phyloP scores from a whole-genome alignment of 2,797 vertebrate species.

The Anguilla anguilla region DNA sequence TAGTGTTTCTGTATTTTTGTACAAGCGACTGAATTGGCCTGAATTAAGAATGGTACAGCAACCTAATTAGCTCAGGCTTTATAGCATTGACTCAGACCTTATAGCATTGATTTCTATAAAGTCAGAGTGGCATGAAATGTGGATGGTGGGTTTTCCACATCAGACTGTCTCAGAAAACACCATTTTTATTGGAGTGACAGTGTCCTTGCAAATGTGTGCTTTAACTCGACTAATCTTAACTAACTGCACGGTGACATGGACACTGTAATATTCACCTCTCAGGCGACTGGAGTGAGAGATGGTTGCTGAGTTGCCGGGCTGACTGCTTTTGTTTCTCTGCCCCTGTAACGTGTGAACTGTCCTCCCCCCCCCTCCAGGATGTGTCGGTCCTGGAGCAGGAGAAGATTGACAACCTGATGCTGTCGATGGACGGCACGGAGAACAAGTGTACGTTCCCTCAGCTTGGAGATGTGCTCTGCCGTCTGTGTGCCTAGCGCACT shows the following conservation, averaged over 20 bases:
- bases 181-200: background rate
- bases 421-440: slow-evolving; percentile 91
- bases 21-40: background rate
- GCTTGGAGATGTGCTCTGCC: background rate
- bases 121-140: background rate
- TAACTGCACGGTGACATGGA: slow-evolving; percentile 6
- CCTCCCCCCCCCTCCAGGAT: slow-evolving; percentile 63
- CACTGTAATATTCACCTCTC: background rate
- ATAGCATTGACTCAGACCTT: background rate
- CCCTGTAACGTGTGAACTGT: background rate
- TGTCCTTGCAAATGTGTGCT: background rate
- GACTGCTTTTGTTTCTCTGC: background rate
- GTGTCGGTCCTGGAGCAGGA: slow-evolving; percentile 89
- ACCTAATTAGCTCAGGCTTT: background rate
- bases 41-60: background rate
- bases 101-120: background rate
- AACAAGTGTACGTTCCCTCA: slow-evolving; percentile 86
- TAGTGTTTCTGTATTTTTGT: background rate
- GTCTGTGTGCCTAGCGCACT: background rate
- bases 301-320: background rate
- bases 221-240: background rate
- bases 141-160: background rate
- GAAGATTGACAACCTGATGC: slow-evolving; percentile 90
- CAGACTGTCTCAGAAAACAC: background rate
- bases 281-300: background rate